Base-by-base conservation (phyloP, 2,888 invertebrate genomes). In the Frankliniella fusca region DNA sequence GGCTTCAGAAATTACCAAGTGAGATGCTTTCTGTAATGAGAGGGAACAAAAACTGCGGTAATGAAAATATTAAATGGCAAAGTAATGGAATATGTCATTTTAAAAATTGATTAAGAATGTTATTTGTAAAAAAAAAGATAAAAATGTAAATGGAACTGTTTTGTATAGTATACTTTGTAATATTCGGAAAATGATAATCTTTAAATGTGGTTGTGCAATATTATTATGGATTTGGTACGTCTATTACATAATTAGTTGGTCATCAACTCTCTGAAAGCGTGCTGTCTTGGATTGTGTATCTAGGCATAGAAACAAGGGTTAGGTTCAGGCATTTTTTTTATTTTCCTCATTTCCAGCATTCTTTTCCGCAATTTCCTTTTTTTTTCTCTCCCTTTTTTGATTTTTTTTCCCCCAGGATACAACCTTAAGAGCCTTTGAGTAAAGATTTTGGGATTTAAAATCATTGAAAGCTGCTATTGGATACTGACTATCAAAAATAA, bases 171-270 rank as follows among this genome's bases (percentile, higher is more conserved):
- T 38, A 61, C 61, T 61, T 76, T 76, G 70, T 76, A 76, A 23
- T 27, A 76, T 76, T 76, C 12, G 27, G 27, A 27, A 76, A 76
- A 23, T 76, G 27, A 76, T 76, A 27, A 76, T 27, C n/a, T 76
- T 23, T 76, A 76, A 76, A 76, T 76, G 70, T 76, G 70, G 70
- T 76, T 76, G 70, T 76, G 70, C 70, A 76, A 76, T 76, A 76
- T 76, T 23, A 23, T 27, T 27, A 27, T 23, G 12, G 27, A 12
- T 76, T 76, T 76, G 70, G 27, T 76, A 76, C 15, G 70, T 23
- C 23, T 76, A 27, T 76, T 76, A 27, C 27, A 76, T 23, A 12
- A 12, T 27, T 12, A 76, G 70, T 76, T 54, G 70, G 70, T 76
- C 70, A 38, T 76, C 10, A 23, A 76, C 61, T 61, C 18, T 61